Evolutionary conservation across 2,888 invertebrate species (phyloP), one percentile per base, ranked within the genome.

Genomic region (Pheosia gnoma): DNA sequence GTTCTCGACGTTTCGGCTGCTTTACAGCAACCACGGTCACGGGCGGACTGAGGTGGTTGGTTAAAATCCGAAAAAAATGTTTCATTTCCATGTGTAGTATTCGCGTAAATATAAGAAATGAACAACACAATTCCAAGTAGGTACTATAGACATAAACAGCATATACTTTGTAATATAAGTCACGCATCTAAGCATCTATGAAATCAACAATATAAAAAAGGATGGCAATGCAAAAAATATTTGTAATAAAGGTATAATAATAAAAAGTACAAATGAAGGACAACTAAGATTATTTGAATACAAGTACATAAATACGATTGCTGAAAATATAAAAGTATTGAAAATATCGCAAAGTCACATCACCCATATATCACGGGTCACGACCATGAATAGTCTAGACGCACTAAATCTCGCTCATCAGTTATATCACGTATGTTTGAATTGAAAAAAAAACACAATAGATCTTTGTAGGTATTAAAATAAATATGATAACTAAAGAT

Each of bases 311-410:
- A 58, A 56, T 53, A 59, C 54, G 8, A 36, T 11, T 9, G 38
- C 64, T 49, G 60, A 61, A 57, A 59, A 43, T 59, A 58, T 56
- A 66, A 60, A 53, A 3, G 37, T 11, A 53, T 59, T 13, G 13
- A 1, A 59, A 65, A 68, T 61, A 60, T 61, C 66, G 25, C 53
- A 38, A n/a, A 61, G 51, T 53, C 53, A 53, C 61, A 62, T 60
- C 59, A 66, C 65, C 65, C 64, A 70, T 61, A 72, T 65, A 67
- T 64, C 58, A 61, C 58, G 13, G 52, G 65, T 64, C 58, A 61
- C 58, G 13, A 53, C 13, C 54, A 57, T 72, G 61, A 63, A 58
- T 58, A 59, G 74, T 74, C 74, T 74, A 74, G 72, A 74, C 74
- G 45, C 49, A 72, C 60, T 75, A 70, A 75, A 75, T 72, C 68